Conservation (phyloP, 2,888 invertebrate species). For the Dolichopus griseipennis region DNA sequence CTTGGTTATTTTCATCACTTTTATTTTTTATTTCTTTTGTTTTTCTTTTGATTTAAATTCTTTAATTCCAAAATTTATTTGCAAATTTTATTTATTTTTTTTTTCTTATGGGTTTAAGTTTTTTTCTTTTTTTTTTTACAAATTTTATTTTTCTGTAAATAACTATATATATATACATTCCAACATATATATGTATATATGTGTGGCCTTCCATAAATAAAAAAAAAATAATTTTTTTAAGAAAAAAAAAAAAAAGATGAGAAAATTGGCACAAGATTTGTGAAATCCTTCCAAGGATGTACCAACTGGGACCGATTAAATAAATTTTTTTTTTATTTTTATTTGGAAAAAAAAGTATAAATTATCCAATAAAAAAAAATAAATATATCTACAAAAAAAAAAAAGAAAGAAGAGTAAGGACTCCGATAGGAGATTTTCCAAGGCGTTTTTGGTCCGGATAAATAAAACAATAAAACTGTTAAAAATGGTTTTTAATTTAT, state of each 20-base stretch:
- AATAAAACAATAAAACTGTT: background rate
- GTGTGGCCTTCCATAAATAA: background rate
- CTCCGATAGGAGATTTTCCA: background rate
- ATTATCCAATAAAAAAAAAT: background rate
- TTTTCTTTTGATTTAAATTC: background rate
- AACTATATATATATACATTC: background rate
- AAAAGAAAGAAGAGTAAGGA: background rate
- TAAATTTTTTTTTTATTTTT: background rate
- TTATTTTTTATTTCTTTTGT: too few species aligned
- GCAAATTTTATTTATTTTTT: background rate
- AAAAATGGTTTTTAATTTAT: background rate
- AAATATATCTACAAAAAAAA: background rate
- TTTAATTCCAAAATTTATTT: background rate
- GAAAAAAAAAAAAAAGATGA: background rate
- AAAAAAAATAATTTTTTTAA: background rate
- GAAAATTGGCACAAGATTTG: slow-evolving; percentile 1
- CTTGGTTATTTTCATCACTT: too few species aligned
- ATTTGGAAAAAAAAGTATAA: background rate
- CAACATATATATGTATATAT: background rate
- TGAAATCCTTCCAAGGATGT: background rate
- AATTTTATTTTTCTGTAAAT: too few species aligned
- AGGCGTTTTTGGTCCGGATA: background rate
- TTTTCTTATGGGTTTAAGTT: background rate
- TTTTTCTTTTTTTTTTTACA: too few species aligned
- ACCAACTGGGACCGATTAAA: slow-evolving; percentile 6